Conservation (phyloP, 64 coral and sea anemone genomes). For the Montipora efflorescens region DNA sequence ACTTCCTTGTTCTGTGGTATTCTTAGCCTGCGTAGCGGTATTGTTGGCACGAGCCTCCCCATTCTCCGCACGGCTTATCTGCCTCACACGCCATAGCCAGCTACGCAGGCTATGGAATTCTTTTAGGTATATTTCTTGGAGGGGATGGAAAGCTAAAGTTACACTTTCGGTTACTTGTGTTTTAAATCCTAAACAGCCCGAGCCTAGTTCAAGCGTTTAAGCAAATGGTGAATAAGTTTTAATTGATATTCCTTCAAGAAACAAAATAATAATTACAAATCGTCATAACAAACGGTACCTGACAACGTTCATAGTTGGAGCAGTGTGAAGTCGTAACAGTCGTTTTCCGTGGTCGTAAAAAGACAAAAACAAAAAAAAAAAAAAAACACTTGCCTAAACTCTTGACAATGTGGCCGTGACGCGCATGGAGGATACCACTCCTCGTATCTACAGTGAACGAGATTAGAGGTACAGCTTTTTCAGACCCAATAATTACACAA, state of each 20-base stretch:
- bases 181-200: too few relatives aligned
- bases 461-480: neutral
- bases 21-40: too few relatives aligned
- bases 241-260: neutral
- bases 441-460: conserved; percentile 42
- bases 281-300: too few relatives aligned
- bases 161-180: too few relatives aligned
- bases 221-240: neutral
- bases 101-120: too few relatives aligned
- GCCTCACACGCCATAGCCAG: too few relatives aligned
- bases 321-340: neutral
- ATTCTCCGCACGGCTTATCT: too few relatives aligned
- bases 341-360: neutral
- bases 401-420: conserved; percentile 40
- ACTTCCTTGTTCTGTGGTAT: too few relatives aligned
- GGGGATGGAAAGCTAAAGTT: too few relatives aligned
- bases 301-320: neutral
- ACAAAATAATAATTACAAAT: neutral
- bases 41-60: too few relatives aligned
- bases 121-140: too few relatives aligned
- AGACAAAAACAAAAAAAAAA: neutral
- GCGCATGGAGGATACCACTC: conserved; percentile 41
- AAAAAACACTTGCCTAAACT: conserved; percentile 36
- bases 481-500: too few relatives aligned
- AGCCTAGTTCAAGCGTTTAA: neutral